These are phyloP conservation scores for Petrophora chlorosata DNA, from an alignment of 2,888 invertebrate genomes.

Conservation along the genomic window DNA sequence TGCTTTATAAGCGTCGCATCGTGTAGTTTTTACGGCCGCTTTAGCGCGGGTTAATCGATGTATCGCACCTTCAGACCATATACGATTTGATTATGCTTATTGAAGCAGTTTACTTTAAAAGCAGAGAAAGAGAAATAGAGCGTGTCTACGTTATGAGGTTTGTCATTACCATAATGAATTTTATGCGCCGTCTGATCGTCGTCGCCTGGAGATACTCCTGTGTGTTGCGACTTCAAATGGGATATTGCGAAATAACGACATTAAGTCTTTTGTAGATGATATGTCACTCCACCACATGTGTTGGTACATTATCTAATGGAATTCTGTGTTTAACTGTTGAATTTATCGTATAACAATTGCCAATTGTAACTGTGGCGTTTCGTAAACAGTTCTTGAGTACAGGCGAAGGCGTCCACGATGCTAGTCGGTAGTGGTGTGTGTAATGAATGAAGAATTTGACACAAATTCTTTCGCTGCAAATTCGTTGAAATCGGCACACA, in stretches of 20 bases:
- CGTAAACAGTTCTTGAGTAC: slow-evolving; percentile 16
- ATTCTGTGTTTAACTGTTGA: slow-evolving; percentile 23
- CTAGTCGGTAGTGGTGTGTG: slow-evolving; percentile 19
- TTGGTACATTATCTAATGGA: slow-evolving; percentile 33
- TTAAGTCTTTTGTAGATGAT: slow-evolving; percentile 34
- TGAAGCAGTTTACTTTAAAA: slow-evolving; percentile 21
- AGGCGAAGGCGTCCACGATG: slow-evolving; percentile 1
- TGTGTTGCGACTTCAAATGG: slow-evolving; percentile 42
- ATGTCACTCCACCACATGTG: slow-evolving; percentile 26
- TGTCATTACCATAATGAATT: slow-evolving; percentile 27
- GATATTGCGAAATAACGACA: slow-evolving; percentile 38
- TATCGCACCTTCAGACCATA: slow-evolving; percentile 6
- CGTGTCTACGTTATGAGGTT: slow-evolving; percentile 26
- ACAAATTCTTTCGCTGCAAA: slow-evolving; percentile 29
- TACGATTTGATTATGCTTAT: slow-evolving; percentile 23
- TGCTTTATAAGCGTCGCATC: slow-evolving; percentile 11
- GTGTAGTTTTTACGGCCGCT: not conserved
- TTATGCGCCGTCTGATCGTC: slow-evolving; percentile 38
- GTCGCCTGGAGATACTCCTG: slow-evolving; percentile 18
- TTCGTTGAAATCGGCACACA: slow-evolving; percentile 23
- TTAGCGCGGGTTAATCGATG: not conserved
- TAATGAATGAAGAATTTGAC: slow-evolving; percentile 32
- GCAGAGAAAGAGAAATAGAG: slow-evolving; percentile 26
- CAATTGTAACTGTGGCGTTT: slow-evolving; percentile 16
- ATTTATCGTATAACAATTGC: slow-evolving; percentile 26